Evolutionary conservation across 2,888 invertebrate species (phyloP), one percentile per base, ranked within the genome.

Genomic region (Hypselothyrea guttata): DNA sequence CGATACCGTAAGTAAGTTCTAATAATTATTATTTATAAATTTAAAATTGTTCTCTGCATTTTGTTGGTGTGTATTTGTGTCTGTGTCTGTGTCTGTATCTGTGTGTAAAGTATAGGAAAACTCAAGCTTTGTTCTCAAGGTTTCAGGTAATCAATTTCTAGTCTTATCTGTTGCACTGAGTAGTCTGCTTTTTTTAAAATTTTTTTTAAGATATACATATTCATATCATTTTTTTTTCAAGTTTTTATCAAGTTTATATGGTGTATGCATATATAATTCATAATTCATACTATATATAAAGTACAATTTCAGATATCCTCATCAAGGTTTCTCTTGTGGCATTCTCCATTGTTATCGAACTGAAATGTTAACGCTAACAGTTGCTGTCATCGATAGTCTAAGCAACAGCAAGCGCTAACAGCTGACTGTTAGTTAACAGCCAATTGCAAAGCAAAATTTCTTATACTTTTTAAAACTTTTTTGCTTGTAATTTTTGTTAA

Each of bases 101-200:
- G 38, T 56, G 38, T 64, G 28, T 78, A 62, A 75, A 81, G 56
- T 72, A 75, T 82, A 79, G 75, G 64, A 78, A 68, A 76, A 76
- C 84, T 83, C 66, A 77, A 84, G 68, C 75, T 77, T 84, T 77
- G 75, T 84, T 84, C 82, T 82, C 62, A 78, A 78, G 85, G 79
- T 78, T 22, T 79, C 79, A 79, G 79, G 79, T 79, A 82, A 79
- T 79, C 75, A 84, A 79, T 84, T 84, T 79, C 84, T 79, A 79
- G 79, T 79, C 79, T 79, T 79, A 67, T 82, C 75, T 84, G 79
- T 79, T 79, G 79, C 79, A 78, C 84, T 79, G 83, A 84, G 83
- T 84, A 79, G 79, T 79, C 79, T 82, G 79, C 79, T 65, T 65
- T 72, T 22, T 22, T 22, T 2, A 5, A 4, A 4, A 4, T 22